These are phyloP conservation scores for Centrocercus urophasianus DNA, from an alignment of 2,113 vertebrate species.

Conservation along the genomic window DNA sequence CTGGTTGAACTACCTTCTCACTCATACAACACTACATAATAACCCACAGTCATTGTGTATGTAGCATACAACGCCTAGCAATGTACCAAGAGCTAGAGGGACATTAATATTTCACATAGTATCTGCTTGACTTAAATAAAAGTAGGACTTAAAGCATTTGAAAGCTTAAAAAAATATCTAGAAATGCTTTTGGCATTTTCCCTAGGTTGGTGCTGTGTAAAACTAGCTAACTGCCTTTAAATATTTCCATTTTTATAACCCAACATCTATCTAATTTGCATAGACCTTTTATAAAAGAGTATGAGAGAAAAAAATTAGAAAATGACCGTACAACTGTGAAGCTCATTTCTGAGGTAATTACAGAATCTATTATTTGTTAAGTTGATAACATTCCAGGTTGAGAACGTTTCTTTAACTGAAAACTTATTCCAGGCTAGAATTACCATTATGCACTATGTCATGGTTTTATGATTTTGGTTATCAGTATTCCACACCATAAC, in stretches of 20 bases:
- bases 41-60: neutral
- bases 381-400: neutral
- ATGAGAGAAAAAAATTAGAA: slow-evolving; percentile 21
- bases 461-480: no score
- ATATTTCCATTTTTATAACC: slow-evolving; percentile 31
- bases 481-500: no score
- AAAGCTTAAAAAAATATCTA: neutral
- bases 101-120: neutral
- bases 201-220: neutral
- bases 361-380: neutral
- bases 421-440: slow-evolving; percentile 18
- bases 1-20: neutral
- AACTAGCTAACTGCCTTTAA: neutral
- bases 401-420: slow-evolving; percentile 18
- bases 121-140: neutral
- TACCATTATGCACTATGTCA: neutral
- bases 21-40: neutral
- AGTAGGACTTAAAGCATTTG: neutral
- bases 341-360: neutral
- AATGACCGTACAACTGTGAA: slow-evolving; percentile 1
- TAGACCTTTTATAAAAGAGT: neutral
- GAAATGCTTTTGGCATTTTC: neutral
- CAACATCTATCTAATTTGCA: neutral
- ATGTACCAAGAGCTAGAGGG: neutral
- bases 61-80: neutral